These are phyloP conservation scores for Tupaia tana DNA, from an alignment of 2,113 vertebrate species.

Conservation along the genomic window DNA sequence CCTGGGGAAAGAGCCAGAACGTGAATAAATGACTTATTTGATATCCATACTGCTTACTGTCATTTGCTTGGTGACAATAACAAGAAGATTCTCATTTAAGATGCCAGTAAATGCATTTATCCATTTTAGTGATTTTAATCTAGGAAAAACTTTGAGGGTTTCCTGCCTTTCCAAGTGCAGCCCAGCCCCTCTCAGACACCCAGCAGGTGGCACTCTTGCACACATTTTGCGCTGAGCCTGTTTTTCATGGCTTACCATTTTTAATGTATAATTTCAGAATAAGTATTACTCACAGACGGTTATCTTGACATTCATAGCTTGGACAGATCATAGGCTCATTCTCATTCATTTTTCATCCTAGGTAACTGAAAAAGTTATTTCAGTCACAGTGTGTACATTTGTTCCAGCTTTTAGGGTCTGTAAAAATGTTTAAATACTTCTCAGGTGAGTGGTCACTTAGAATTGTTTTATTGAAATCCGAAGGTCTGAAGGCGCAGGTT, in stretches of 20 bases:
- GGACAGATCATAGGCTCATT: background rate
- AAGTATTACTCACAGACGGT: background rate
- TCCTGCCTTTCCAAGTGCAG: background rate
- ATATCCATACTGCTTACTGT: background rate
- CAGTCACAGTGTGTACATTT: background rate
- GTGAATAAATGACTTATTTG: slow-evolving; percentile 6
- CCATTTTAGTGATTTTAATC: slow-evolving; percentile 17
- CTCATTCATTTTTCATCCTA: slow-evolving; percentile 31
- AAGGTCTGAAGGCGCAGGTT: background rate
- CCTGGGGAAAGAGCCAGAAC: background rate
- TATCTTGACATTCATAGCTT: slow-evolving; percentile 25
- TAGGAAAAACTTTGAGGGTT: slow-evolving; percentile 37
- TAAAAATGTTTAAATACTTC: slow-evolving; percentile 50
- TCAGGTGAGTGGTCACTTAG: slow-evolving; percentile 17
- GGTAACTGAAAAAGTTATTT: slow-evolving; percentile 54
- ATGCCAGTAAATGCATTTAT: slow-evolving; percentile 37
- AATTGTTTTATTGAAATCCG: slow-evolving; percentile 13
- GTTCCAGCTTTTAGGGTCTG: background rate
- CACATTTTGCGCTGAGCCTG: background rate
- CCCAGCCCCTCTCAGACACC: background rate
- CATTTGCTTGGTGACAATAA: slow-evolving; percentile 46
- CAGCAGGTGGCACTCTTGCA: slow-evolving; percentile 85
- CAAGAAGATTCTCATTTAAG: slow-evolving; percentile 33
- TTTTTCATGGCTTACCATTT: background rate
- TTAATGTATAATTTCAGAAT: slow-evolving; percentile 25